Base-by-base conservation (phyloP, 2,113 vertebrate genomes). In the Cathartes aura region DNA sequence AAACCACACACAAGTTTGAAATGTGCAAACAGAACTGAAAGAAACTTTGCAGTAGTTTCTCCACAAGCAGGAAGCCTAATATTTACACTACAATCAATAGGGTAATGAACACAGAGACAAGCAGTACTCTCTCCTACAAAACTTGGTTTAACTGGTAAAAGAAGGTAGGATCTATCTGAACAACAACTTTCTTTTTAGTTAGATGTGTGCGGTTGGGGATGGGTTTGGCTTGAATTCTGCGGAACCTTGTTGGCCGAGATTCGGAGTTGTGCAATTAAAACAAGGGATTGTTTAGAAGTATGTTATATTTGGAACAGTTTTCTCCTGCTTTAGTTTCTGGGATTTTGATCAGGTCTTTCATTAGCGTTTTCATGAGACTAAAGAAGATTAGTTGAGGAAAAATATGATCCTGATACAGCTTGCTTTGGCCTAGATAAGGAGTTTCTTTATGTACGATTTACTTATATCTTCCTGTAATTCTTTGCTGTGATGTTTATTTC, bases 31-130 rank as follows among this genome's bases (percentile, higher is more conserved):
- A 98, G 75, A 73, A 62, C 87, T 98, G 97, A 98, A 98, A 98
- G 97, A 93, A 91, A 93, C 96, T 97, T 97, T 94, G 97, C 96
- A 98, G 96, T 47, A 94, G 89, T 91, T 97, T 96, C 93, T 97
- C 88, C 92, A 86, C 82, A 91, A 97, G 86, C 98, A 98, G 98
- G 98, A 98, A 98, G 87, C 93, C 97, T 91, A 96, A 95, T 98
- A 98, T 98, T 98, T 98, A 97, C 91, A 95, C 96, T 97, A 86
- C 95, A 96, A 95, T 97, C 98, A 98, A 93, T 97, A 94, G 92
- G 45, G 93, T 81, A 94, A 90, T 70, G 83, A 94, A 86, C 84
- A 92, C 9, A 34, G 75, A 94, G 75, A 93, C 95, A 96, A 90
- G 83, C 87, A 82, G 80, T 95, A 73, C 96, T 96, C 85, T 97